These are phyloP conservation scores for Nannospalax galili DNA, from an alignment of 2,113 vertebrate genomes.

Conservation along the genomic window DNA sequence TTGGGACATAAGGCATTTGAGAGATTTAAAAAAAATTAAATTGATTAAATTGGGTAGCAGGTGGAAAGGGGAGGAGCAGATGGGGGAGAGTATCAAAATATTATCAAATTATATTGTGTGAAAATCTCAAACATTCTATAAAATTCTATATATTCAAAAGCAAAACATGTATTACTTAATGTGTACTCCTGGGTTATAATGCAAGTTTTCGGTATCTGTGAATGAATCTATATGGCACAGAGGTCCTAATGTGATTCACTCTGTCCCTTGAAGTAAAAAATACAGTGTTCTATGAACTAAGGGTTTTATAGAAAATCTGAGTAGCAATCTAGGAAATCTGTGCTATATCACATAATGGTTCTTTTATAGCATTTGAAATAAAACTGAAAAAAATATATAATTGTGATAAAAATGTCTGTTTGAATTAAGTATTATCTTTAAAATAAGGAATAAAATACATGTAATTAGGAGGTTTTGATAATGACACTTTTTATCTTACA, in stretches of 20 bases:
- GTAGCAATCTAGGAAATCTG: background rate
- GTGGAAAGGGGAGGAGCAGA: too few species aligned
- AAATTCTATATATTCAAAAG: background rate
- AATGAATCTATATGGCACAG: background rate
- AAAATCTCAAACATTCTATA: background rate
- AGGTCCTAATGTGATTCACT: background rate
- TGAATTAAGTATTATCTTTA: background rate
- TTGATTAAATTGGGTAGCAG: too few species aligned
- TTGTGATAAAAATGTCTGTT: background rate
- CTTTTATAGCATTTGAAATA: background rate
- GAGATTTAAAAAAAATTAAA: too few species aligned
- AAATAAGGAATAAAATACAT: background rate
- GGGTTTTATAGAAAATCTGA: background rate
- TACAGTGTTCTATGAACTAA: background rate
- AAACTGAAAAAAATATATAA: background rate
- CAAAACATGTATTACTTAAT: background rate
- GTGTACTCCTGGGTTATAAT: background rate
- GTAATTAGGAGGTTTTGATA: too few species aligned
- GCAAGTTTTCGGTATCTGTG: background rate
- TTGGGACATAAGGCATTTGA: background rate
- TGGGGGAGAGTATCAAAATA: too few species aligned
- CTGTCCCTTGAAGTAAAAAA: background rate
- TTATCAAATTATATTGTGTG: too few species aligned
- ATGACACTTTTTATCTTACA: too few species aligned
- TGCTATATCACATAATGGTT: background rate